Evolutionary conservation across 2,113 vertebrate species (phyloP).

Genomic region (Sturnira hondurensis): DNA sequence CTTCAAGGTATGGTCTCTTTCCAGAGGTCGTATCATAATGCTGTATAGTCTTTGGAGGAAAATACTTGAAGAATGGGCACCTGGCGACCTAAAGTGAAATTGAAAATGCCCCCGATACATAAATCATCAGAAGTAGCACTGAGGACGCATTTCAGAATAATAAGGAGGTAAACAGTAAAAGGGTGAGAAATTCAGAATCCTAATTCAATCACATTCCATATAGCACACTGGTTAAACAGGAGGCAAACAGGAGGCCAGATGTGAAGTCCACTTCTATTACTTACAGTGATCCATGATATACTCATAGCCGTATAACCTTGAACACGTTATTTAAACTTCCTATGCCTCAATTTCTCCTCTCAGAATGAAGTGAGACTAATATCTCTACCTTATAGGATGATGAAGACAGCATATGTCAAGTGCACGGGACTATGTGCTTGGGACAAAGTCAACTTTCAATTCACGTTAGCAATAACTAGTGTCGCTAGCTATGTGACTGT

Average conservation of each 20-base stretch:
- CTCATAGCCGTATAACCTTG: not conserved
- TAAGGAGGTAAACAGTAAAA: not conserved
- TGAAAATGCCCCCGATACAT: not conserved
- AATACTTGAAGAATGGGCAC: slow-evolving; percentile 40
- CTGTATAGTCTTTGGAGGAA: not conserved
- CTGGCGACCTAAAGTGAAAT: not conserved
- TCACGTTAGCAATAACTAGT: not conserved
- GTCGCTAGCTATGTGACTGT: not conserved
- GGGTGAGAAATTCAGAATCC: not conserved
- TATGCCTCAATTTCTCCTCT: not conserved
- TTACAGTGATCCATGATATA: not conserved
- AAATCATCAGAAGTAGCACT: not conserved
- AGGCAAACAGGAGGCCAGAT: not conserved
- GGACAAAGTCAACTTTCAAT: not conserved
- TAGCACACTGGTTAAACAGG: not conserved
- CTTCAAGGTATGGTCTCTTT: slow-evolving; percentile 6
- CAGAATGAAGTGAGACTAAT: not conserved
- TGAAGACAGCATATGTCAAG: not conserved
- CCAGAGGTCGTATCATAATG: not conserved
- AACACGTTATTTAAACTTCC: not conserved
- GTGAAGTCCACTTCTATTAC: not conserved
- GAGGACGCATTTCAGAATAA: not conserved
- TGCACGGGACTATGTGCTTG: not conserved
- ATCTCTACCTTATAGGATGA: not conserved
- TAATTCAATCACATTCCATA: not conserved